Evolutionary conservation across 2,888 invertebrate species (phyloP).

Genomic region (Drosophila borborema): DNA sequence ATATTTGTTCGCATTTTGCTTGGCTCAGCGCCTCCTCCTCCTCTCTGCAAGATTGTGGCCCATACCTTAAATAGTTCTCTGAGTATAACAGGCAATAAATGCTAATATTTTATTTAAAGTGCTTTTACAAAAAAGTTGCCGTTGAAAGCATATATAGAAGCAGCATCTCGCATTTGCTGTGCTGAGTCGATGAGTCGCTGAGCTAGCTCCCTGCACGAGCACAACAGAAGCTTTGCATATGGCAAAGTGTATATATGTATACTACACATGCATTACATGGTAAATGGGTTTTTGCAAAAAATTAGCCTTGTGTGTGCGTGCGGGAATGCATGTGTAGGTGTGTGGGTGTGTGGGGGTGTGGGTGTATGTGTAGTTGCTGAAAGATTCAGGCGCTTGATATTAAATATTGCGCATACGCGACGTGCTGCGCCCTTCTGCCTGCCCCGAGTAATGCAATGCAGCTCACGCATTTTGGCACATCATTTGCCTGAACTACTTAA

Average conservation of each 20-base stretch:
- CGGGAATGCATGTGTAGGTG: no score
- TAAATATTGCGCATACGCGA: constrained; percentile 71
- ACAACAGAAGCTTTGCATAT: constrained; percentile 7
- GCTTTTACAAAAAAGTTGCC: constrained; percentile 25
- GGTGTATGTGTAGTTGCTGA: constrained; percentile 4
- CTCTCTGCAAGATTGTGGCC: not conserved
- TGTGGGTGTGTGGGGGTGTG: not conserved
- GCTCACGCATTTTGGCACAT: constrained; percentile 66
- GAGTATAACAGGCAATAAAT: constrained; percentile 74
- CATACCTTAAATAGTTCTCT: constrained; percentile 50
- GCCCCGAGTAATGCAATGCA: constrained; percentile 27
- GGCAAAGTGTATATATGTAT: not conserved
- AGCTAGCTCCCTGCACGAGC: not conserved
- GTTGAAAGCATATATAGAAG: constrained; percentile 48
- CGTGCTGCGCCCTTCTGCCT: constrained; percentile 23
- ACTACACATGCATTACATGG: constrained; percentile 7
- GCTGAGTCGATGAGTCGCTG: not conserved
- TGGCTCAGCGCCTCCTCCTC: not conserved
- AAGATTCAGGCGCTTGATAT: constrained; percentile 51
- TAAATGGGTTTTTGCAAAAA: constrained; percentile 15
- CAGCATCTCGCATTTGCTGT: constrained; percentile 23
- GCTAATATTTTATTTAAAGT: constrained; percentile 75
- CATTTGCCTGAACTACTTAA: constrained; percentile 54
- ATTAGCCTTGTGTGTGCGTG: constrained; percentile 37
- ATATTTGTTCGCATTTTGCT: constrained; percentile 29